A percentile compares a stretch with the other conserved stretches of the same genome.
phyloP scores from a whole-genome alignment of 2,888 invertebrate species.

The Erebia palarica region DNA sequence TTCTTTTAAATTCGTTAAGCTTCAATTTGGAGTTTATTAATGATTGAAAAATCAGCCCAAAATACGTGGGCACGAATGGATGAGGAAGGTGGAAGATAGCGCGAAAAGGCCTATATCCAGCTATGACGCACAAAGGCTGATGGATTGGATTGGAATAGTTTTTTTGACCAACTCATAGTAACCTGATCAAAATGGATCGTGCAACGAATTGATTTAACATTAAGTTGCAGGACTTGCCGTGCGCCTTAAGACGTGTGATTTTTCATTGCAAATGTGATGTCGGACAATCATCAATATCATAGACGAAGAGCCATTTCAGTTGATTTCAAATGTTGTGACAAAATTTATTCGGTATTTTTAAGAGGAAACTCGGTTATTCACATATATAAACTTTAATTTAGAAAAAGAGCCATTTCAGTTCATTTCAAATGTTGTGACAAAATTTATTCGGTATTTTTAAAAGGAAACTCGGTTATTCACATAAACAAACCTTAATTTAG shows the following conservation, averaged over 20 bases:
- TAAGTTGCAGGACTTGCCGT: background rate
- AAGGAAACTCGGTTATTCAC: background rate
- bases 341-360: background rate
- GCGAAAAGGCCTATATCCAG: too few relatives aligned
- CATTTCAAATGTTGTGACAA: background rate
- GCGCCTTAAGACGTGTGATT: constrained; percentile 11
- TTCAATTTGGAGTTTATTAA: too few relatives aligned
- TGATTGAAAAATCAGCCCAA: too few relatives aligned
- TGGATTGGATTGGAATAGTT: too few relatives aligned
- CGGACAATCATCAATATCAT: constrained; percentile 19
- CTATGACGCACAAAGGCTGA: too few relatives aligned
- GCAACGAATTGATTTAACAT: constrained; percentile 15
- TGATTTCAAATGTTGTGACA: background rate
- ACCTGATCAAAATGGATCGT: constrained; percentile 1
- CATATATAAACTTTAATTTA: too few relatives aligned
- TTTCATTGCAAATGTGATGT: constrained; percentile 19
- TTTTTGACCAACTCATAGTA: too few relatives aligned
- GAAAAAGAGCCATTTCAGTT: background rate
- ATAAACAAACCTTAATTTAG: too few relatives aligned
- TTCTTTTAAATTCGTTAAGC: too few relatives aligned
- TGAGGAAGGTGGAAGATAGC: too few relatives aligned
- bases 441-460: background rate
- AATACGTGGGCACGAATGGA: too few relatives aligned
- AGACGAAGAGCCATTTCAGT: constrained; percentile 2
- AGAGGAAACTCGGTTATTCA: background rate